These are phyloP conservation scores for Menidia menidia DNA, from an alignment of 2,797 vertebrate species.

Conservation along the genomic window DNA sequence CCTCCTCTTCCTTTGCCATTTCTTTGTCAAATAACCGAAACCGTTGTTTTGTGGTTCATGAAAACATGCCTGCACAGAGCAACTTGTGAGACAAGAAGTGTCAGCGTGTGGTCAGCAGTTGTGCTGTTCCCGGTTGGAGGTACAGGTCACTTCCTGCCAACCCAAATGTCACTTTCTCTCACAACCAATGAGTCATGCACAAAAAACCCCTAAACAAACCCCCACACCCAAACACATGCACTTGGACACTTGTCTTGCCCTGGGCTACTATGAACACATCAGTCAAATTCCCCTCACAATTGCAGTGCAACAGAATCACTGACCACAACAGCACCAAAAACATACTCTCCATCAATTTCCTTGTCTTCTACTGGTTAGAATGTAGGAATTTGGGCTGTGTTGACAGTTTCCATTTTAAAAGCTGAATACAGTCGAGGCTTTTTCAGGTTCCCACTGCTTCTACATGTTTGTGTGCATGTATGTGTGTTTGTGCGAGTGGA, in stretches of 20 bases:
- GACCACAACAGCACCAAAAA: constrained; percentile 59
- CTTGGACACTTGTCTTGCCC: constrained; percentile 55
- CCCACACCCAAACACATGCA: constrained; percentile 14
- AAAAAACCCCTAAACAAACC: constrained; percentile 16
- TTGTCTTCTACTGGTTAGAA: constrained; percentile 41
- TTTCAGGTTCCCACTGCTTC: constrained; percentile 17
- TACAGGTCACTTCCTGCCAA: constrained; percentile 68
- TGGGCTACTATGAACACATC: constrained; percentile 70
- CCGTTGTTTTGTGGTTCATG: constrained; percentile 25
- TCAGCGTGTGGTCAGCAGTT: constrained; percentile 38
- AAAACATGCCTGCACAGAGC: constrained; percentile 25
- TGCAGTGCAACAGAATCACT: constrained; percentile 72
- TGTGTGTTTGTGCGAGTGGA: constrained; percentile 19
- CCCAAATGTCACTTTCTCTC: constrained; percentile 68
- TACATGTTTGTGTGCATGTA: not conserved
- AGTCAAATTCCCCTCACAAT: constrained; percentile 67
- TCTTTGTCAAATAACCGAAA: constrained; percentile 8
- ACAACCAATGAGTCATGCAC: constrained; percentile 51
- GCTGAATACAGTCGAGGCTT: constrained; percentile 52
- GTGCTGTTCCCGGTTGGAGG: constrained; percentile 35
- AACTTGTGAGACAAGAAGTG: constrained; percentile 24
- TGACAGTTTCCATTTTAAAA: constrained; percentile 61
- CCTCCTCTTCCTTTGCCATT: not conserved
- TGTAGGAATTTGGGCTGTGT: constrained; percentile 50
- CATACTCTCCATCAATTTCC: constrained; percentile 20